These are phyloP conservation scores for Saimiri boliviensis DNA, from an alignment of 2,113 vertebrate species.

Conservation along the genomic window DNA sequence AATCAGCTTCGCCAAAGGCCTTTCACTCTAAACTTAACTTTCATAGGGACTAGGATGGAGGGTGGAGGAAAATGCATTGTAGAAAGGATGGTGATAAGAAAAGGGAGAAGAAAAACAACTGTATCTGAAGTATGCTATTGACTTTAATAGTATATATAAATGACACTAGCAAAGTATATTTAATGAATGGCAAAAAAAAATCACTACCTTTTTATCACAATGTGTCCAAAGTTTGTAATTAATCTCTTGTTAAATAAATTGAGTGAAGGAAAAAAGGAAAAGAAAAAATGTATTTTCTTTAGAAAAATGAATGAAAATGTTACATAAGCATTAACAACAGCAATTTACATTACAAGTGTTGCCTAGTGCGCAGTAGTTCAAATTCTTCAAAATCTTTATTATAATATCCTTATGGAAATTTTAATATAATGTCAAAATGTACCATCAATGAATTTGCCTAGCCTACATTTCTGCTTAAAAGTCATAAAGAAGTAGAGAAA, in stretches of 20 bases:
- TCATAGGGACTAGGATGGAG: background rate
- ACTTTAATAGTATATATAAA: background rate
- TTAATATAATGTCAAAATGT: slow-evolving; percentile 32
- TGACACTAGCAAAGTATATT: background rate
- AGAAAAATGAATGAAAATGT: slow-evolving; percentile 45
- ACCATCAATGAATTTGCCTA: background rate
- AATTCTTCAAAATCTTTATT: slow-evolving; percentile 49
- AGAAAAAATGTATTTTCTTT: slow-evolving; percentile 21
- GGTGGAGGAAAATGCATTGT: background rate
- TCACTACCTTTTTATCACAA: background rate
- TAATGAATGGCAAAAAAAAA: background rate
- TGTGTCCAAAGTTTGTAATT: slow-evolving; percentile 19
- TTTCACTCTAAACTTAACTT: background rate
- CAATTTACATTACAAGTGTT: slow-evolving; percentile 12
- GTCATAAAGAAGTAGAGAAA: background rate
- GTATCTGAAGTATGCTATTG: background rate
- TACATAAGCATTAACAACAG: slow-evolving; percentile 2
- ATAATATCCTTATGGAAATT: slow-evolving; percentile 22
- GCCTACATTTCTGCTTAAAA: slow-evolving; percentile 20
- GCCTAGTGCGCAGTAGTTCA: background rate
- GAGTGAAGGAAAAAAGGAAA: background rate
- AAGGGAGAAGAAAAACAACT: background rate
- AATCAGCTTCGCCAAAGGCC: background rate
- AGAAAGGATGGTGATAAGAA: background rate
- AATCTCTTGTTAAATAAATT: background rate